Percentiles rank a stretch among this genome's conserved stretches.
Evolutionary conservation across 2,888 invertebrate species (phyloP).

Genomic region (Dione juno): DNA sequence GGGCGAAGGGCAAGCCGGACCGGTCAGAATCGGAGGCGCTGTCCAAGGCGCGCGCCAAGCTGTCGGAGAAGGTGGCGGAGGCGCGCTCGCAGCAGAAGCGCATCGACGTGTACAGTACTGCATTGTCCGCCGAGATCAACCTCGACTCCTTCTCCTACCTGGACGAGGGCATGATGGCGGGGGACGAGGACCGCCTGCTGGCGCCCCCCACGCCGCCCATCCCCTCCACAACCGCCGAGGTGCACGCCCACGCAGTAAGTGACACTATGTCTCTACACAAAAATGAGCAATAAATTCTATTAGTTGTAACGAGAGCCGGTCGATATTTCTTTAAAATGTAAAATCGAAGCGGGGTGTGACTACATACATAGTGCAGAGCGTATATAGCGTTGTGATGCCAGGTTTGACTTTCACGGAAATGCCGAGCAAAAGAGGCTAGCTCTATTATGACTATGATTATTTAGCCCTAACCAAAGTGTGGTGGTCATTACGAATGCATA

Average conservation of each 20-base stretch:
- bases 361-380: neutral
- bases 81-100: slow-evolving; percentile 72
- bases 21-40: slow-evolving; percentile 70
- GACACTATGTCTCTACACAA: slow-evolving; percentile 70
- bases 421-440: slow-evolving; percentile 41
- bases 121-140: slow-evolving; percentile 80
- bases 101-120: slow-evolving; percentile 82
- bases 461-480: slow-evolving; percentile 14
- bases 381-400: slow-evolving; percentile 6
- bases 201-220: slow-evolving; percentile 42
- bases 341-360: slow-evolving; percentile 35
- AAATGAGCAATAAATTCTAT: slow-evolving; percentile 66
- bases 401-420: neutral
- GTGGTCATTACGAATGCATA: slow-evolving; percentile 22
- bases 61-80: slow-evolving; percentile 74
- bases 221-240: slow-evolving; percentile 48
- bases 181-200: slow-evolving; percentile 58
- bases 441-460: slow-evolving; percentile 25
- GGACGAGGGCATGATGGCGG: slow-evolving; percentile 76
- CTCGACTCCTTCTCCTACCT: slow-evolving; percentile 81
- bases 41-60: slow-evolving; percentile 73
- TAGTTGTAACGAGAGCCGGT: slow-evolving; percentile 45
- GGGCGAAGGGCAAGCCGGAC: slow-evolving; percentile 65
- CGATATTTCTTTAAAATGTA: slow-evolving; percentile 57
- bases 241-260: slow-evolving; percentile 60